Base-by-base conservation (phyloP, 1,140 invertebrate genomes). In the Trachelipus rathkii region DNA sequence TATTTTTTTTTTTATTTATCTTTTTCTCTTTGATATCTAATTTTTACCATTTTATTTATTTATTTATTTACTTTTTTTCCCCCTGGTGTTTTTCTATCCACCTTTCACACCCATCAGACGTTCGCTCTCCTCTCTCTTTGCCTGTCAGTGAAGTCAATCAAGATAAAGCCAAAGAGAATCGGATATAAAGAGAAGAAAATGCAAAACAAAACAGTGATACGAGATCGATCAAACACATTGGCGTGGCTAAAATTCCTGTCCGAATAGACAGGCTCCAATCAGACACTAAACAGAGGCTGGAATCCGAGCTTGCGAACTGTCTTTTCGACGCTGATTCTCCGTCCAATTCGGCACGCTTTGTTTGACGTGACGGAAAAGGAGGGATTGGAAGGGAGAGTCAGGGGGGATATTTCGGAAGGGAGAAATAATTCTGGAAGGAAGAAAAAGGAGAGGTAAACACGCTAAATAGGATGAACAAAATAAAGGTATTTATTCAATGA, bases 271-370 rank as follows among this genome's bases (percentile, higher is more conserved):
- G 50, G 11, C 50, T 60, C 50, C 50, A 60, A 60, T 60, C 50
- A 60, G 19, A 60, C 11, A 19, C 50, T 60, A 60, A 60, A 60
- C 50, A 60, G 50, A 60, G 50, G 19, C 19, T 60, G 50, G 50
- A 60, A 60, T 13, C 11, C 11, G 11, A 13, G 50, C 19, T 19
- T 19, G 11, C 11, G 50, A 60, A 60, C 50, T 60, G 50, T 60
- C 50, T 60, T 19, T 33, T 33, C 33, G 33, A 33, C 50, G 50
- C 19, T 60, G 50, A 60, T 15, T 19, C 19, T 19, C 50, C 19
- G 50, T 60, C 50, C 19, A 19, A 60, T 60, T 60, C 50, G 50
- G 50, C 50, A 60, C 50, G 50, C 50, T 60, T 60, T 13, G 50
- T 60, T 15, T 60, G 50, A 19, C 11, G 50, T 60, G 50, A 60